These are phyloP conservation scores for Mirounga angustirostris DNA, from an alignment of 2,113 vertebrate species.

Conservation along the genomic window DNA sequence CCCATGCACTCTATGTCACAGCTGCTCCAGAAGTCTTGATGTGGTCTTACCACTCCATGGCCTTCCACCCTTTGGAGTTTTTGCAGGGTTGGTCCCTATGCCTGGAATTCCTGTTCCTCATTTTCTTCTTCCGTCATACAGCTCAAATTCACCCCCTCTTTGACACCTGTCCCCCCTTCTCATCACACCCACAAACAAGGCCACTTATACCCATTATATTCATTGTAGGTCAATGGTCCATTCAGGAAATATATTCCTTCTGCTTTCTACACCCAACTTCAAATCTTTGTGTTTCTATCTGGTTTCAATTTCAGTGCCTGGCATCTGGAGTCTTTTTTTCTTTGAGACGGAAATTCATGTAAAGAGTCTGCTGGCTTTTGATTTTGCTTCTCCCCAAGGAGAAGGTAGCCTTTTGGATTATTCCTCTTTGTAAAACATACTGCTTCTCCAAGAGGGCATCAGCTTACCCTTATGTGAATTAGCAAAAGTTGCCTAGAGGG, in stretches of 20 bases:
- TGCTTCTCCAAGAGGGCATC: not conserved
- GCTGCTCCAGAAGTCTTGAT: not conserved
- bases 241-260: not conserved
- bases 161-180: not conserved
- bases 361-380: not conserved
- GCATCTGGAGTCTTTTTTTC: not conserved
- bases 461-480: not conserved
- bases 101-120: not conserved
- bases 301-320: not conserved
- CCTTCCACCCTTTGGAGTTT: not conserved
- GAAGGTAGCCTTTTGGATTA: not conserved
- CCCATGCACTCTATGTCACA: fast-evolving
- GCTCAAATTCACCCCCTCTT: not conserved
- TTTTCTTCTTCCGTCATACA: not conserved
- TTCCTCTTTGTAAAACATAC: not conserved
- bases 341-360: not conserved
- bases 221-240: not conserved
- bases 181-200: not conserved
- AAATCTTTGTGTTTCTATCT: not conserved
- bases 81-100: not conserved
- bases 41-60: not conserved
- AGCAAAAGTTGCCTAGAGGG: not conserved
- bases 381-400: not conserved
- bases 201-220: no score
- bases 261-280: not conserved